phyloP scores from a whole-genome alignment of 2,797 vertebrate genomes.

The Dermochelys coriacea region DNA sequence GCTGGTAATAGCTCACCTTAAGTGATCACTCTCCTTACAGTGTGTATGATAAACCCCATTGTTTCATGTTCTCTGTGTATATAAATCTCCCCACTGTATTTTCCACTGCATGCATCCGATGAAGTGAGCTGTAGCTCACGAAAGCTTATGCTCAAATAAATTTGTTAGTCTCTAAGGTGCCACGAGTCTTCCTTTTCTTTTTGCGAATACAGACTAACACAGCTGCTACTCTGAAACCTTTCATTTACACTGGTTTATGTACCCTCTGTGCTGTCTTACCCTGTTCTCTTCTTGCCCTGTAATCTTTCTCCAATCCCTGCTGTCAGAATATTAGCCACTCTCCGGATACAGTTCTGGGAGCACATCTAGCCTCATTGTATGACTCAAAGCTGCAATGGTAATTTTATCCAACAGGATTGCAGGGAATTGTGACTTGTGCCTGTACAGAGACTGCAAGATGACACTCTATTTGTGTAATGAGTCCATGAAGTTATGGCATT shows the following conservation, averaged over 20 bases:
- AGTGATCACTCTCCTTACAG: no score
- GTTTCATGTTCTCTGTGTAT: no score
- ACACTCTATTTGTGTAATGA: fast-evolving
- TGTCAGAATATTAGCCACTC: background rate
- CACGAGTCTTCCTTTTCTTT: no score
- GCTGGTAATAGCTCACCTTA: no score
- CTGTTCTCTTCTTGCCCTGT: background rate
- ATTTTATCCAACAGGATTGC: background rate
- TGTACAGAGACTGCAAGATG: background rate
- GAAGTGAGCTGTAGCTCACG: no score
- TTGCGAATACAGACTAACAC: no score
- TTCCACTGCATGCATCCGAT: no score
- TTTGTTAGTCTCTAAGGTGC: no score
- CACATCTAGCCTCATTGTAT: background rate
- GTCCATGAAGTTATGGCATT: fast-evolving
- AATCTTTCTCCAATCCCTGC: background rate
- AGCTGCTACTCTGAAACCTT: no score
- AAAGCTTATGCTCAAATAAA: no score
- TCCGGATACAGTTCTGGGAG: background rate
- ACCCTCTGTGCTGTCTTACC: background rate
- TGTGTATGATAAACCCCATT: no score
- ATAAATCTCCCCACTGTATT: no score
- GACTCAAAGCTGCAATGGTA: background rate
- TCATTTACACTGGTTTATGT: slow-evolving; percentile 10
- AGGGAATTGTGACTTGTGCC: background rate